These are phyloP conservation scores for Hippocampus abdominalis DNA, from an alignment of 2,113 vertebrate genomes.

Conservation along the genomic window DNA sequence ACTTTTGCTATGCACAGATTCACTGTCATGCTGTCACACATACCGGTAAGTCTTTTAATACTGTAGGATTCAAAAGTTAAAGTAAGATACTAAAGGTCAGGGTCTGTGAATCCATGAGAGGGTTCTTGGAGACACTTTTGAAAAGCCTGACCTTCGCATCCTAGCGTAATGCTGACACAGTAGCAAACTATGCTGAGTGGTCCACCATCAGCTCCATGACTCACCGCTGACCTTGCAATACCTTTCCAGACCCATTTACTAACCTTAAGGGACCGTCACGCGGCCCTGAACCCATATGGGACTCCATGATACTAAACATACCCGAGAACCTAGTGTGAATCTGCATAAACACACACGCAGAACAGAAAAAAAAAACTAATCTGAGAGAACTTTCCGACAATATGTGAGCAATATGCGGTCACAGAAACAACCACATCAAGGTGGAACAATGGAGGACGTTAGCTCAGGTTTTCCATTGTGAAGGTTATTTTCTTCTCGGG, in stretches of 20 bases:
- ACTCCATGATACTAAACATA: constrained; percentile 39
- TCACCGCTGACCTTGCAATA: constrained; percentile 56
- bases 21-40: constrained; percentile 32
- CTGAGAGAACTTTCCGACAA: constrained; percentile 12
- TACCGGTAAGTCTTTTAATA: constrained; percentile 15
- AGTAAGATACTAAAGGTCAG: not conserved
- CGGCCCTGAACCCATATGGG: constrained; percentile 11
- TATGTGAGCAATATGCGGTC: constrained; percentile 43
- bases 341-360: constrained; percentile 6
- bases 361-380: not conserved
- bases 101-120: not conserved
- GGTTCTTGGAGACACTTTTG: constrained; percentile 31
- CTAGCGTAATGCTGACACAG: constrained; percentile 49
- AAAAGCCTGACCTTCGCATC: constrained; percentile 51
- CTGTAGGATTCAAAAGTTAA: not conserved
- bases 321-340: constrained; percentile 24
- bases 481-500: constrained; percentile 45
- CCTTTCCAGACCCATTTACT: constrained; percentile 45
- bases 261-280: constrained; percentile 41
- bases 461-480: constrained; percentile 66
- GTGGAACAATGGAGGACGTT: constrained; percentile 53
- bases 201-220: constrained; percentile 43
- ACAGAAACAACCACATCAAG: constrained; percentile 57
- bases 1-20: constrained; percentile 32
- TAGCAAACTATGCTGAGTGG: constrained; percentile 46